Evolutionary conservation across 2,888 invertebrate genomes (phyloP).

Genomic region (Escarpia spicata): DNA sequence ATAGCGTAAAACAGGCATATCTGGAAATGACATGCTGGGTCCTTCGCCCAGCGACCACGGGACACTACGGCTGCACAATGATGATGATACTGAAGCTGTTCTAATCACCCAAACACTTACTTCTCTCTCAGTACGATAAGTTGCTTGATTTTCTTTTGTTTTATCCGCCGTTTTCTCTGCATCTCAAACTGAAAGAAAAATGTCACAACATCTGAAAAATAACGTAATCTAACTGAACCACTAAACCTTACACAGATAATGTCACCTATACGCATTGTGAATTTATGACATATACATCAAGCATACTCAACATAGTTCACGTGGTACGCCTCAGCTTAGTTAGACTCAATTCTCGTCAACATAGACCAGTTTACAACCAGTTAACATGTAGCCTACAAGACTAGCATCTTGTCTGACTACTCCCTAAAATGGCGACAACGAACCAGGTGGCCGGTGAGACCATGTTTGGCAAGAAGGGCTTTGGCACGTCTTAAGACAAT

Average conservation of each 20-base stretch:
- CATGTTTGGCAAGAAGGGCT: too few relatives aligned
- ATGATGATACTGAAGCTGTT: too few relatives aligned
- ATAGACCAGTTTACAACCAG: background rate
- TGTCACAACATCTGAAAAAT: background rate
- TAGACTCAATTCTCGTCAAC: background rate
- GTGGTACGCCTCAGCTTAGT: background rate
- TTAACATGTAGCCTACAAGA: too few relatives aligned
- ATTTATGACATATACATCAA: background rate
- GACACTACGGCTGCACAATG: too few relatives aligned
- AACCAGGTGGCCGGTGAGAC: too few relatives aligned
- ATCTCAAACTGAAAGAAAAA: background rate
- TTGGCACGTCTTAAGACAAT: too few relatives aligned
- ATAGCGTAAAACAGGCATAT: too few relatives aligned
- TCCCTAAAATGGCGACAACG: too few relatives aligned
- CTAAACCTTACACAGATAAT: background rate
- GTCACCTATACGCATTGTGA: background rate
- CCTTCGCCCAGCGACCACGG: too few relatives aligned
- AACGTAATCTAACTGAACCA: background rate
- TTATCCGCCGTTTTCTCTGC: background rate
- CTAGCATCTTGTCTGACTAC: too few relatives aligned
- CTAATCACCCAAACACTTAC: background rate
- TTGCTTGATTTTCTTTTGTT: background rate
- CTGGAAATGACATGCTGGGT: too few relatives aligned
- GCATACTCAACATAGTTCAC: background rate
- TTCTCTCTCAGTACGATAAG: background rate